phyloP scores from a whole-genome alignment of 2,888 invertebrate genomes.

The Lomographa bimaculata region DNA sequence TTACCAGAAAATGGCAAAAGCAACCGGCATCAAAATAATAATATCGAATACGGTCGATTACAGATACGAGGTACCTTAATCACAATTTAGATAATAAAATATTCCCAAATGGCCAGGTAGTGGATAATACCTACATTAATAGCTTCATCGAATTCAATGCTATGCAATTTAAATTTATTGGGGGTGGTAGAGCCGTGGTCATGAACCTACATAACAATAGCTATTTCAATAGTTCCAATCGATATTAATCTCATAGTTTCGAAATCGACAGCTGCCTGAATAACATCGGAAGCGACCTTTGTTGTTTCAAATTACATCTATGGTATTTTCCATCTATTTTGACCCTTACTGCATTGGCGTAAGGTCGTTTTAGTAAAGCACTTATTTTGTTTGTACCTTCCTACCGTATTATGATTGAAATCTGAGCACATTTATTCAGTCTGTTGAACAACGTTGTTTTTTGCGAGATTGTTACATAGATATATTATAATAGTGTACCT shows the following conservation, averaged over 20 bases:
- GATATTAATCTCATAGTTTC: slow-evolving; percentile 35
- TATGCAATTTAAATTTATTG: no score
- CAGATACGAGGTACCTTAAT: no score
- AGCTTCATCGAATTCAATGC: no score
- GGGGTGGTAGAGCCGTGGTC: slow-evolving; percentile 3
- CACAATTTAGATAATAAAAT: no score
- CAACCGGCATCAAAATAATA: no score
- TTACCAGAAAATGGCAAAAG: no score
- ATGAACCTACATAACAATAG: slow-evolving; percentile 9
- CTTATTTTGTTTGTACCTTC: slow-evolving; percentile 6
- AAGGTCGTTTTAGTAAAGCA: neutral
- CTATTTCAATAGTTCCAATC: slow-evolving; percentile 11
- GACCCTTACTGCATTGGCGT: slow-evolving; percentile 1
- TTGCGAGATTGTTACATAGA: slow-evolving; percentile 43
- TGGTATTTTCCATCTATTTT: slow-evolving; percentile 3
- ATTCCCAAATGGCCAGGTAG: neutral
- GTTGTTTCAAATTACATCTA: slow-evolving; percentile 60
- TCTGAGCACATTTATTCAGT: slow-evolving; percentile 37
- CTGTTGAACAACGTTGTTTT: slow-evolving; percentile 52
- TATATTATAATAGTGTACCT: slow-evolving; percentile 22
- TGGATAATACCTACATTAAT: no score
- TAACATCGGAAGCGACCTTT: slow-evolving; percentile 59
- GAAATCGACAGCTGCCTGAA: slow-evolving; percentile 58
- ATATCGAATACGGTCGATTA: no score
- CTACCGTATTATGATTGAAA: slow-evolving; percentile 16